Percentiles rank a stretch among this genome's conserved stretches.
These are phyloP conservation scores for Zoanthus solanderi DNA, from an alignment of 92 coral and sea anemone genomes.

Conservation along the genomic window DNA sequence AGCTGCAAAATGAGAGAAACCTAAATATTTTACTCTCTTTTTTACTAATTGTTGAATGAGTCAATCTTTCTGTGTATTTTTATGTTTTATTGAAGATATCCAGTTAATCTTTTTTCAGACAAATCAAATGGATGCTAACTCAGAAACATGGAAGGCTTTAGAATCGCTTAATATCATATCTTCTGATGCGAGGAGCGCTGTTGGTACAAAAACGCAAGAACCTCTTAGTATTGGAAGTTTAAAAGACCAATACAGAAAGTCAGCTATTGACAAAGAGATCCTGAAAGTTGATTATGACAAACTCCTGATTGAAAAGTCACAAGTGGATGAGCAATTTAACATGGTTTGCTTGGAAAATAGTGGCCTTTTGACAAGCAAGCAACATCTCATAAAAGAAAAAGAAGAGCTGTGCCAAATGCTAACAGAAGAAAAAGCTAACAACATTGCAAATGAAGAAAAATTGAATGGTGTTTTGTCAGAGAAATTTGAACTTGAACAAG, in stretches of 20 bases:
- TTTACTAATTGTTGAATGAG: too few species aligned
- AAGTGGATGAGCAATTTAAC: slow-evolving; percentile 35
- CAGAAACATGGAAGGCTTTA: slow-evolving; percentile 32
- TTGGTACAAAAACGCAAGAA: not conserved
- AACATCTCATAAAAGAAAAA: slow-evolving; percentile 27
- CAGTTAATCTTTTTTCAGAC: not conserved
- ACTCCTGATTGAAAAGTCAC: slow-evolving; percentile 42
- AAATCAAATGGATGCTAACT: slow-evolving; percentile 20
- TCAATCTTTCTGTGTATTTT: too few species aligned
- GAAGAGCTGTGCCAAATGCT: slow-evolving; percentile 40
- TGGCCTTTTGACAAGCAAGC: not conserved
- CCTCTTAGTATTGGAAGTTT: slow-evolving; percentile 26
- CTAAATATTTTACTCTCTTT: too few species aligned
- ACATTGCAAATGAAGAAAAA: slow-evolving; percentile 9
- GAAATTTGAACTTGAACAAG: slow-evolving; percentile 21
- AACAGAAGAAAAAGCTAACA: slow-evolving; percentile 23
- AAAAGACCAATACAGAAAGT: slow-evolving; percentile 41
- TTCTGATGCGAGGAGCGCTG: slow-evolving; percentile 16
- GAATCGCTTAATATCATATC: slow-evolving; percentile 22
- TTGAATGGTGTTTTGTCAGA: not conserved
- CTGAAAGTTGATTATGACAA: slow-evolving; percentile 46
- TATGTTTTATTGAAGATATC: too few species aligned
- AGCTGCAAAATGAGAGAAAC: too few species aligned
- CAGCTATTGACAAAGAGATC: slow-evolving; percentile 45
- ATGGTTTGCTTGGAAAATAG: not conserved